Base-by-base conservation (phyloP, 1,140 invertebrate genomes). In the Drosophila insularis region DNA sequence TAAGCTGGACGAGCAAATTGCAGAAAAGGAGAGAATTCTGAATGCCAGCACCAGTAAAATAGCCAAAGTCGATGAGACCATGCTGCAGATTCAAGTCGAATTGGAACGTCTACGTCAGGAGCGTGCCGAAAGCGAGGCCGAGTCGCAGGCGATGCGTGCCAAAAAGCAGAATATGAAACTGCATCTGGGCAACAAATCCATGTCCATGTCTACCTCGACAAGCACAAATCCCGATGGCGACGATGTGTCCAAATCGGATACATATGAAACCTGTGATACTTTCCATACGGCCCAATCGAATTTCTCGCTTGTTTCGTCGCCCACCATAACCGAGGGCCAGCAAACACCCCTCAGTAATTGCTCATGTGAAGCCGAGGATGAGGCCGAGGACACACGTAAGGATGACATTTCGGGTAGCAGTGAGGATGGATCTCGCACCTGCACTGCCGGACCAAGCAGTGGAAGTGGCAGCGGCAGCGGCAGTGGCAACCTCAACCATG, bases 221-320 rank as follows among this genome's bases (percentile, higher is more conserved):
- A 74, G 70, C 63, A 80, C 84, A 13, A 74, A 91, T 89, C 23
- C 63, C 65, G 76, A 91, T 78, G 27, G 90, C 74, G 84, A 87
- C 39, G 50, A 63, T 70, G 58, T 91, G 43, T 90, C 89, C 87
- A 58, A 92, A 74, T 74, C 92, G 91, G 84, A 93, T 92, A 90
- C 92, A 76, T 78, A 92, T 87, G 87, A 93, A 93, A 94, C 94
- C 2, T 93, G 93, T 32, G 95, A 96, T 74, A 96, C 95, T 0
- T 96, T 95, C 85, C 95, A 96, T 89, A 96, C 95, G n/a, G 95
- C 95, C 0, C 91, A 93, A 14, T 94, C 94, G 13, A 92, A 92
- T 64, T 93, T 93, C 74, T 93, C 92, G 21, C 65, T 78, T 0
- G 58, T 78, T 31, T 90, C 89, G 0, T 78, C 68, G 89, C 91